Evolutionary conservation across 1,140 invertebrate genomes (phyloP), one percentile per base, ranked within the genome.

Genomic region (Micrasema minimum): DNA sequence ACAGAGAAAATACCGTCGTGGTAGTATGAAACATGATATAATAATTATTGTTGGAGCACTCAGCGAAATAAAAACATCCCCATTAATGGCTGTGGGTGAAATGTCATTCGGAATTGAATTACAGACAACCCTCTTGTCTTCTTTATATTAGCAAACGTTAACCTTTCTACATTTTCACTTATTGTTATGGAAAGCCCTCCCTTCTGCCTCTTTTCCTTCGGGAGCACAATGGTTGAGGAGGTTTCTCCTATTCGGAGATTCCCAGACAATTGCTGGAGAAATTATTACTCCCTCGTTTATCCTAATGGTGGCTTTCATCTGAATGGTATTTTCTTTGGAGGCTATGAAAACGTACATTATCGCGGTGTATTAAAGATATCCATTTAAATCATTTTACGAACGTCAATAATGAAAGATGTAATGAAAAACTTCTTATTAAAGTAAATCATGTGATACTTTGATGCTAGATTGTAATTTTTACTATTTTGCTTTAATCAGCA

Each of bases 101-200:
- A 72, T 72, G 71, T 72, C 71, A 45, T 68, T 72, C 64, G 50
- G 71, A 66, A 72, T 72, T 66, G 66, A 72, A 72, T 72, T 72
- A 62, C 71, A 53, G 18, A 41, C 37, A 69, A 64, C 18, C 61
- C 53, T 38, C 20, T 41, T 55, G 18, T 53, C 14, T 68, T 31
- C 23, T 5, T 46, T 23, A 23, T 23, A 45, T 46, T 64, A 59
- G 14, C 43, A 45, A 31, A 31, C 23, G 20, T 31, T 64, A 48
- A 64, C 43, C 43, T 46, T 64, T 26, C 16, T 64, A 12, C 26
- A 31, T 31, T 53, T 59, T 59, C 35, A 5, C 26, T 38, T 12
- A 41, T 20, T 43, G 55, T 43, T 43, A 14, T 53, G 51, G 51
- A 55, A 55, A 55, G 26, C 26, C 6, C 26, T 9, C 50, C n/a